Conservation (phyloP, 2,888 invertebrate species). For the Panzeria rudis region DNA sequence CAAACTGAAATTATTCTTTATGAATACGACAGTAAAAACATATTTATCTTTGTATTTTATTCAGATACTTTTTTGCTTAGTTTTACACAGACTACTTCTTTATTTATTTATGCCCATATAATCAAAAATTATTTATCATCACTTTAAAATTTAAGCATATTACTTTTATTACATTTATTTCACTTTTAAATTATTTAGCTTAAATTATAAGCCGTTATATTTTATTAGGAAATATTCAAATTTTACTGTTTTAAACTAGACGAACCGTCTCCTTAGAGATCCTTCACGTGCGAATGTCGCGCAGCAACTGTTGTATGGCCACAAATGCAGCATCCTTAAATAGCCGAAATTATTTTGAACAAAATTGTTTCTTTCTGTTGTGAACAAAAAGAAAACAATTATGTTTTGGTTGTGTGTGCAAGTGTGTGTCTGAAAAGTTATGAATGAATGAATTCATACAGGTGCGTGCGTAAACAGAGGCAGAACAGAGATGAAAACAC, state of each 20-base stretch:
- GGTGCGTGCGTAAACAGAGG: conserved; percentile 72
- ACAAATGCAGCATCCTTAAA: conserved; percentile 82
- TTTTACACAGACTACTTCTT: too few species aligned
- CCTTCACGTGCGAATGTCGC: conserved; percentile 79
- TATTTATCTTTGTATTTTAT: too few species aligned
- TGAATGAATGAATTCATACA: conserved; percentile 72
- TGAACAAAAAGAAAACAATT: conserved; percentile 36
- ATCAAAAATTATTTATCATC: background rate
- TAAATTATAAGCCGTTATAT: conserved; percentile 23
- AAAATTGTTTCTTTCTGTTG: conserved; percentile 51
- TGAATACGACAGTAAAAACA: too few species aligned
- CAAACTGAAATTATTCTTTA: too few species aligned
- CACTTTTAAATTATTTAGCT: conserved; percentile 70
- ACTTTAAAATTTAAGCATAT: background rate
- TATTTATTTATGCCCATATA: too few species aligned
- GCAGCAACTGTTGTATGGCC: conserved; percentile 80
- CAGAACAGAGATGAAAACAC: conserved; percentile 38
- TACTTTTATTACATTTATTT: conserved; percentile 1
- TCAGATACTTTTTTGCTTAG: too few species aligned
- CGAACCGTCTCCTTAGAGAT: conserved; percentile 54
- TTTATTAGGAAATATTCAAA: conserved; percentile 17
- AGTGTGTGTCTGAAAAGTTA: conserved; percentile 8
- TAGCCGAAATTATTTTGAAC: conserved; percentile 73
- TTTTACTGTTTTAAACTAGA: conserved; percentile 23
- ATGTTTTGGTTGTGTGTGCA: conserved; percentile 7